Base-by-base conservation (phyloP, 2,113 vertebrate species). In the Paradisaea rubra region DNA sequence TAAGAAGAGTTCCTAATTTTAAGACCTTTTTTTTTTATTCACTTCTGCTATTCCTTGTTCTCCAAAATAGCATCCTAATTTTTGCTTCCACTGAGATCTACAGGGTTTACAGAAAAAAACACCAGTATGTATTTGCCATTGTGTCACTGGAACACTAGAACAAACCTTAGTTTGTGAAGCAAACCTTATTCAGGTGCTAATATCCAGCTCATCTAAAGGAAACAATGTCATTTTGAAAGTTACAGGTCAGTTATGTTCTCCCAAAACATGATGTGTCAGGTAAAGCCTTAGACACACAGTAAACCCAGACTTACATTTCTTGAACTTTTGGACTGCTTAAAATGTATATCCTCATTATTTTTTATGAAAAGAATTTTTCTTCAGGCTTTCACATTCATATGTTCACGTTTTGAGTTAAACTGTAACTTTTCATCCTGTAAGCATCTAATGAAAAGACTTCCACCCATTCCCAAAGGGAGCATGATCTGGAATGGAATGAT, bases 401-500 rank as follows among this genome's bases (percentile, higher is more conserved):
- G 56, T 70, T 95, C 83, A 81, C 60, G n/a, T 89, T 97, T 83
- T 83, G 31, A 68, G 45, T 93, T 95, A 76, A 88, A 89, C 59
- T 77, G 54, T 80, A 71, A 86, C 47, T 93, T 94, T 93, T 94
- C 60, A 60, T 76, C 42, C 66, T 94, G 24, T 88, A 88, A 94
- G 91, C 49, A n/a, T 94, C 49, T 92, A 94, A 95, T 81, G 69
- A 94, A 96, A 94, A 87, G 35, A 53, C 76, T 96, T 94, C 87
- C 60, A 89, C 93, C 96, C 71, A 83, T 85, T 96, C 93, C 95
- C 93, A 87, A 72, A 94, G 88, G 93, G 42, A 92, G 15, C 28
- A 39, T 91, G 59, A 91, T 79, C 42, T 87, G 69, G 59, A 88
- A 87, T 45, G 63, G 66, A 93, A 94, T 93, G 54, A 76, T 6